A percentile compares a stretch with the other conserved stretches of the same genome.
These are phyloP conservation scores for Piprites chloris DNA, from an alignment of 2,113 vertebrate species.

Conservation along the genomic window DNA sequence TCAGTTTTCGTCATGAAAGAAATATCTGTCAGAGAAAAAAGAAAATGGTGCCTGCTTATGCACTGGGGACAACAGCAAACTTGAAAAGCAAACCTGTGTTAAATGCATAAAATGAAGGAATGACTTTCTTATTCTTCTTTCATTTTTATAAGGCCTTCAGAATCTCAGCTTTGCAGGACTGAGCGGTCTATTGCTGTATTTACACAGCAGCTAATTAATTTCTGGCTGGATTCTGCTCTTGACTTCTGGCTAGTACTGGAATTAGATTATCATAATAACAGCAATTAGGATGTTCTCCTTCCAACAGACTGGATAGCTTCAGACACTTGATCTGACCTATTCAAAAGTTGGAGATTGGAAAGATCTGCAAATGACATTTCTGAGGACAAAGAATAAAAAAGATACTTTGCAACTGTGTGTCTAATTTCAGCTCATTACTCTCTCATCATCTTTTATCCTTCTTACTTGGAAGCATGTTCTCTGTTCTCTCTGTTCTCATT, in stretches of 20 bases:
- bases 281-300: background rate
- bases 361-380: background rate
- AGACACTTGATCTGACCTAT: background rate
- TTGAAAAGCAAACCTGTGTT: background rate
- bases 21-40: background rate
- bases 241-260: background rate
- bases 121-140: background rate
- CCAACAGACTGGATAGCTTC: background rate
- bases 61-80: background rate
- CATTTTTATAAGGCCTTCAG: background rate
- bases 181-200: background rate
- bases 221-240: background rate
- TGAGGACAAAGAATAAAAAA: background rate
- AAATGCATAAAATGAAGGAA: background rate
- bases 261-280: slow-evolving; percentile 26
- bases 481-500: background rate
- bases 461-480: too few relatives aligned
- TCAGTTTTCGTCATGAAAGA: background rate
- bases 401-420: background rate
- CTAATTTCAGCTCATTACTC: background rate
- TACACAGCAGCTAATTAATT: background rate
- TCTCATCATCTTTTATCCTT: background rate
- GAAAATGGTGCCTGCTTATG: background rate
- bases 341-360: background rate
- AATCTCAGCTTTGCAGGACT: background rate